Evolutionary conservation across 2,888 invertebrate genomes (phyloP).

Genomic region (Cylloceria caligata): DNA sequence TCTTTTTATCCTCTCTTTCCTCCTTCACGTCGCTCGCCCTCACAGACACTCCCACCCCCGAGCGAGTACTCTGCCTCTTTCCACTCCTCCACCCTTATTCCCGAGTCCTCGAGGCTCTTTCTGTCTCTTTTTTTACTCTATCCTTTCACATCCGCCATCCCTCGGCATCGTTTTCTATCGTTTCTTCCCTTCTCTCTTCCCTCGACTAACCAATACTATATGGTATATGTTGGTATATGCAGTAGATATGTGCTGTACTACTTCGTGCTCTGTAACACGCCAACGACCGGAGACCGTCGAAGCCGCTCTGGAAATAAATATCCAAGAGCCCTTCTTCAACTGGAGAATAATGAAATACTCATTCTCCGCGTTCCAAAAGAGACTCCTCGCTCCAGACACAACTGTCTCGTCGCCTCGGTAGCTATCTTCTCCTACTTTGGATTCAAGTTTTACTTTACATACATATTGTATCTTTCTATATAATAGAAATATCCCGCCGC

Average conservation of each 20-base stretch:
- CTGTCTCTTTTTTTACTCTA: constrained; percentile 47
- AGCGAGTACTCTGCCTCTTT: constrained; percentile 35
- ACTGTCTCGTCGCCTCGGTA: constrained; percentile 49
- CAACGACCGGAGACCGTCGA: constrained; percentile 33
- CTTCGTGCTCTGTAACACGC: not conserved
- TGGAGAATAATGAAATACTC: constrained; percentile 61
- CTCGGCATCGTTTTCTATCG: constrained; percentile 35
- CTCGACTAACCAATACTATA: constrained; percentile 25
- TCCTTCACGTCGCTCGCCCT: constrained; percentile 60
- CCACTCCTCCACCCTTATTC: constrained; percentile 70
- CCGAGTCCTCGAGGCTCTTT: constrained; percentile 69
- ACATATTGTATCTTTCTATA: too few relatives aligned
- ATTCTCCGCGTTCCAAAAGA: constrained; percentile 40
- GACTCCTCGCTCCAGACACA: constrained; percentile 40
- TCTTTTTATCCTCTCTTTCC: constrained; percentile 54
- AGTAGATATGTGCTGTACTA: constrained; percentile 12
- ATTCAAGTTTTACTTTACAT: not conserved
- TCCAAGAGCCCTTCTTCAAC: constrained; percentile 55
- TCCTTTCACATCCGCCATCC: constrained; percentile 50
- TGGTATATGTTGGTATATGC: constrained; percentile 6
- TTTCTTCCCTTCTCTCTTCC: constrained; percentile 33
- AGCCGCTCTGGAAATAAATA: constrained; percentile 55
- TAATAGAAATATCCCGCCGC: too few relatives aligned
- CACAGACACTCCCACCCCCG: constrained; percentile 68
- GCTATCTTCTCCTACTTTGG: constrained; percentile 4